Conservation (phyloP, 1,140 invertebrate species). For the Macrotrachela quadricornifera region DNA sequence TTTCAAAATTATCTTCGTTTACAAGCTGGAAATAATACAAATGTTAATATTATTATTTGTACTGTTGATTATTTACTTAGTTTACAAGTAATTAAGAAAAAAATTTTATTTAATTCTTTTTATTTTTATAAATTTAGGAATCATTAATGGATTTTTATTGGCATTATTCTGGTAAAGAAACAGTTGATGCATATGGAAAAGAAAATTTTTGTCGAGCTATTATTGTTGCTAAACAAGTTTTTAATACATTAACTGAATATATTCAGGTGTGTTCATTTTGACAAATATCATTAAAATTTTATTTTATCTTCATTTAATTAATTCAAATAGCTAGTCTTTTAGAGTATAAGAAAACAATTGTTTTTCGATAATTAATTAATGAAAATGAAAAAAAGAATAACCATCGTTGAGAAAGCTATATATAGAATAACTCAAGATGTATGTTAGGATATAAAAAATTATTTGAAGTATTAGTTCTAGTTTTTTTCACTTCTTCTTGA, state of each 20-base stretch:
- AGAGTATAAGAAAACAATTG: too few species aligned
- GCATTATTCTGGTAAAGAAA: conserved; percentile 97
- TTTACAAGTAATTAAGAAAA: conserved; percentile 26
- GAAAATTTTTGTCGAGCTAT: conserved; percentile 94
- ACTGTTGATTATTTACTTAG: conserved; percentile 93
- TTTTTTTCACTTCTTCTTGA: too few species aligned
- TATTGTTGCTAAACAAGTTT: conserved; percentile 87
- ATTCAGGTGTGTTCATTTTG: conserved; percentile 47
- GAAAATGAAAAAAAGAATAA: too few species aligned
- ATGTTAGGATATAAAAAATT: too few species aligned
- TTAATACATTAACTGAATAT: conserved; percentile 94
- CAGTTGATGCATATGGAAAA: conserved; percentile 58
- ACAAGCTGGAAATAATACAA: conserved; percentile 94
- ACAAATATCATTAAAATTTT: too few species aligned
- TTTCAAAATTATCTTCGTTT: conserved; percentile 98
- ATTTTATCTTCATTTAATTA: too few species aligned
- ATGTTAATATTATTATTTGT: conserved; percentile 89
- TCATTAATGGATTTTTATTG: conserved; percentile 99
- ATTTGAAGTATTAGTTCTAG: too few species aligned
- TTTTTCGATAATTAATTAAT: too few species aligned
- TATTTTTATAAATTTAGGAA: conserved; percentile 41
- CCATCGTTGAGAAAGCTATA: too few species aligned
- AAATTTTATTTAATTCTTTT: too few species aligned
- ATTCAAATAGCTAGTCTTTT: too few species aligned
- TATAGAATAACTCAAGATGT: too few species aligned